Evolutionary conservation across 2,797 vertebrate species (phyloP).

Genomic region (Hypotaenidia philippensis): DNA sequence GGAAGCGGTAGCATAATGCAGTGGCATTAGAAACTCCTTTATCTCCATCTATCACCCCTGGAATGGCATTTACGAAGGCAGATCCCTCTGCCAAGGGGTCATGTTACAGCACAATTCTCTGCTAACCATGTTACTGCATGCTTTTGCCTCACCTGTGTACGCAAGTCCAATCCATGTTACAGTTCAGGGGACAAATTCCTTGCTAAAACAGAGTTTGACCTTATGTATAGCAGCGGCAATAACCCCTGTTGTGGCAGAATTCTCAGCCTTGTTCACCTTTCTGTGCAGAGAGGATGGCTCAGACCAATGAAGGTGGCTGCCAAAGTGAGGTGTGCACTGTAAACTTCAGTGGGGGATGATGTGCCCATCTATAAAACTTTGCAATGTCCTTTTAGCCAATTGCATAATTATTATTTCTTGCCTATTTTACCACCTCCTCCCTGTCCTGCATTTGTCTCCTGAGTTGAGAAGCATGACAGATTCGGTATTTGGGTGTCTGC

Average conservation of each 20-base stretch:
- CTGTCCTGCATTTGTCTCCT: background rate
- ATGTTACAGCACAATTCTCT: background rate
- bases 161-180: slow-evolving; percentile 2
- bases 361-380: background rate
- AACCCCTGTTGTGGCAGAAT: background rate
- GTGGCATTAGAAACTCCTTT: background rate
- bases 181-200: slow-evolving; percentile 45
- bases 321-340: background rate
- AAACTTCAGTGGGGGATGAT: background rate
- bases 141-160: slow-evolving; percentile 3
- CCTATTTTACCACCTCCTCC: background rate
- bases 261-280: background rate
- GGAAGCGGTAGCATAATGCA: background rate
- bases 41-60: background rate
- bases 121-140: slow-evolving; percentile 40
- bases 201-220: slow-evolving; percentile 12
- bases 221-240: background rate
- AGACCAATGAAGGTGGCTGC: background rate
- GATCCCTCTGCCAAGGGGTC: background rate
- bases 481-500: background rate
- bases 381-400: background rate
- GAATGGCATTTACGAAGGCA: background rate
- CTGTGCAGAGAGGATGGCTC: background rate
- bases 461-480: background rate
- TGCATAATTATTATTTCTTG: background rate